Conservation (phyloP, 2,888 invertebrate genomes). For the Leptopterna dolabrata region DNA sequence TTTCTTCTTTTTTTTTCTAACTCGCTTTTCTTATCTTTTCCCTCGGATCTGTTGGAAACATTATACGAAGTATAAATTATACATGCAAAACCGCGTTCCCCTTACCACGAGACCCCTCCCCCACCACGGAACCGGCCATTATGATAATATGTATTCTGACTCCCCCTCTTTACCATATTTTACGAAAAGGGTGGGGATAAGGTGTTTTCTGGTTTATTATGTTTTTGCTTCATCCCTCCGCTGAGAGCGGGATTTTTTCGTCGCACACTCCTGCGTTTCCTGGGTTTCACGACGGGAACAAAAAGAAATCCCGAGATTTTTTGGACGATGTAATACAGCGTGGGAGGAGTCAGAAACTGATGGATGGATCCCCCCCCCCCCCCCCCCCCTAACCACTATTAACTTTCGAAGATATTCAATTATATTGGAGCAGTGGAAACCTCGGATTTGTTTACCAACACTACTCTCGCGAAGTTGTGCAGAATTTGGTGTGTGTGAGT, state of each 20-base stretch:
- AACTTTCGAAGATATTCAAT: too few species aligned
- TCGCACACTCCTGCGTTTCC: not conserved
- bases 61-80: constrained; percentile 51
- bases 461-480: too few species aligned
- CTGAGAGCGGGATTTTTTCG: not conserved
- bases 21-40: constrained; percentile 20
- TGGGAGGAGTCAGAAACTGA: too few species aligned
- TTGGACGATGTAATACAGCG: too few species aligned
- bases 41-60: constrained; percentile 27
- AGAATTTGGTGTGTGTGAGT: too few species aligned
- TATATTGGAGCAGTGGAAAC: too few species aligned
- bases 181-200: not conserved
- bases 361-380: too few species aligned
- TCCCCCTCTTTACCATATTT: constrained; percentile 50
- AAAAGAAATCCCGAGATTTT: too few species aligned
- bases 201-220: not conserved
- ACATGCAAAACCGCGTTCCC: constrained; percentile 47
- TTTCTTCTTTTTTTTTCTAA: not conserved
- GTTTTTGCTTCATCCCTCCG: not conserved
- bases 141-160: constrained; percentile 40
- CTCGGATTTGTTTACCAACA: too few species aligned
- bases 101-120: constrained; percentile 21
- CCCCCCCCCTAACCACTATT: too few species aligned
- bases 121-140: constrained; percentile 29
- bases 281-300: not conserved